Evolutionary conservation across 2,113 vertebrate species (phyloP).

Genomic region (Notothenia rossii): DNA sequence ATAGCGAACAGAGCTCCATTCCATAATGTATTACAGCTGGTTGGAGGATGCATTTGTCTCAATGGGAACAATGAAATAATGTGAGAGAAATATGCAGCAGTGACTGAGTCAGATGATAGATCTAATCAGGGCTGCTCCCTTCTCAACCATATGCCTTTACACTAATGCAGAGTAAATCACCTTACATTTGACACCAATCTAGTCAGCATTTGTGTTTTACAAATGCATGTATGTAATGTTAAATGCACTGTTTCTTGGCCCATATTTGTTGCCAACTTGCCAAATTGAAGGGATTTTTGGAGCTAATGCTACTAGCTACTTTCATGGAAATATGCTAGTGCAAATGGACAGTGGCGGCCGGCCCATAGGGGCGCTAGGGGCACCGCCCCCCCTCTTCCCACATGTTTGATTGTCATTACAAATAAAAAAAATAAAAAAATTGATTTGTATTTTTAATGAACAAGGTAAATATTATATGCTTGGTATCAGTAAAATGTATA

Average conservation of each 20-base stretch:
- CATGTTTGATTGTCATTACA: too few species aligned
- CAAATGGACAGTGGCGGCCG: too few species aligned
- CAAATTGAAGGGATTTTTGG: too few species aligned
- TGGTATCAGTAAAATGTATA: too few species aligned
- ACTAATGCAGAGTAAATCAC: slow-evolving; percentile 36
- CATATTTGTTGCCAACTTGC: too few species aligned
- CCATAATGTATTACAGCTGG: neutral
- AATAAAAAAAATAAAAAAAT: too few species aligned
- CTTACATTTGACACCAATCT: slow-evolving; percentile 37
- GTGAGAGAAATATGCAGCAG: slow-evolving; percentile 21
- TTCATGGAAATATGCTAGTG: too few species aligned
- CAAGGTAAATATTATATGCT: too few species aligned
- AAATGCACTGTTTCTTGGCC: neutral
- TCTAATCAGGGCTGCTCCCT: slow-evolving; percentile 30
- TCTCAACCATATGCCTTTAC: slow-evolving; percentile 12
- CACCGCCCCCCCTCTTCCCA: too few species aligned
- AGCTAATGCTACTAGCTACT: too few species aligned
- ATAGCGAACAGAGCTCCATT: neutral
- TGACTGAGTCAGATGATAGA: slow-evolving; percentile 17
- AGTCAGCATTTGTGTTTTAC: slow-evolving; percentile 12
- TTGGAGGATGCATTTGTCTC: neutral
- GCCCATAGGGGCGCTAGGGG: too few species aligned
- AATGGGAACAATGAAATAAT: neutral
- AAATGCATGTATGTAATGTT: neutral
- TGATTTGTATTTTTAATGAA: too few species aligned